Evolutionary conservation across 2,797 vertebrate species (phyloP), one percentile per base, ranked within the genome.

Genomic region (Danio tinwini): DNA sequence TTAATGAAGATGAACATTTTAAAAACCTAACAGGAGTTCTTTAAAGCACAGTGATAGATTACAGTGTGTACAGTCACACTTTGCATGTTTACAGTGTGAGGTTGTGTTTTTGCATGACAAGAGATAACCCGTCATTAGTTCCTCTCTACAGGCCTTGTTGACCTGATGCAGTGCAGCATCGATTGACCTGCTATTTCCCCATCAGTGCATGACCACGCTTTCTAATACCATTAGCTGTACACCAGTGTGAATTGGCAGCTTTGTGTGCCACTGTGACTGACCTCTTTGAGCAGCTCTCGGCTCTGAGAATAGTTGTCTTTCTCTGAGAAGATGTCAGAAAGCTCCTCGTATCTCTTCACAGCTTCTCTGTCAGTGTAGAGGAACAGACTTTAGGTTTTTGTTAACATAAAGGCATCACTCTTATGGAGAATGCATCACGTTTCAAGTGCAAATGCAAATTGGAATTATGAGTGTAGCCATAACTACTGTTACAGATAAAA

Each of bases 221-320:
- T 44, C 21, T 53, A 17, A 65, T 7, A 37, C 13, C 39, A 81
- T 76, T 39, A 70, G 52, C 1, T 14, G 21, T 50, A 11, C 1
- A n/a, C 14, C 8, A 6, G 11, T 72, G 49, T 55, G 59, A 67
- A 74, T 61, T 19, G 16, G n/a, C 68, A 44, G 14, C 37, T 71
- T 83, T 79, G 81, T 78, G 61, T 45, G 3, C 39, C 42, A 6
- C 7, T 13, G 16, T 47, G 62, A 83, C 90, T 87, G 70, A 96
- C 95, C 93, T 95, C 94, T 86, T 94, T 95, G 52, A 96, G 93
- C 17, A 96, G 93, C 63, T 95, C 95, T 80, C 96, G 91, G 91
- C 94, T 96, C 62, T 96, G 96, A 2, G 95, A 94, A 86, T 96
- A 97, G 90, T 98, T 98, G 90, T 98, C 95, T 87, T 95, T 93